Evolutionary conservation across 64 coral and sea anemone species (phyloP), one percentile per base, ranked within the genome.

Genomic region (Orbicella faveolata): DNA sequence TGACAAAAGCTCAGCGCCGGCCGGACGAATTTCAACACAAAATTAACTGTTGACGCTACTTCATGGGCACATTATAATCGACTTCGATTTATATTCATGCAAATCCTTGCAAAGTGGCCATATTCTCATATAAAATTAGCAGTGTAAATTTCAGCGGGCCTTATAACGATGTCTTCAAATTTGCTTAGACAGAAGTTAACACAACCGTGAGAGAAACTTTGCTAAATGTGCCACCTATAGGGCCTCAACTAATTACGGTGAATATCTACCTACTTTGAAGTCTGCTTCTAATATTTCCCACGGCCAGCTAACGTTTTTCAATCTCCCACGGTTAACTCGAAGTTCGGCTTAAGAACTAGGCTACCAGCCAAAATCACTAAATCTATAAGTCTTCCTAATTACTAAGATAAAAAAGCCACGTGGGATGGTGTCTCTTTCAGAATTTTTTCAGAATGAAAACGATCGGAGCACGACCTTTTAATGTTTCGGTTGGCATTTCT

Each of bases 251-350:
- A 20, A 52, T 84, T 36, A 6, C 18, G 16, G 55, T 14, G 55
- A 14, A 70, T 41, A 23, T 17, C 37, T 23, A 25, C 44, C 68
- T 26, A 66, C 48, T 52, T 72, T 20, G 23, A 52, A 52, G 82
- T 52, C 21, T 70, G 67, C 21, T 9, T 9, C 4, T 10, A 21
- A 53, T 21, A 20, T 85, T 85, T 85, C 82, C 82, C 82, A 85
- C 82, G 82, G 82, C 39, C 10, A 73, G 37, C 36, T 26, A 65
- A 65, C 35, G 11, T 19, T 63, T 61, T 23, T 72, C 36, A 53
- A 37, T 52, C 37, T 85, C 82, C 82, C 82, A 85, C 82, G 65
- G 82, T 73, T 73, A 52, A 85, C 72, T 33, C 3, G 14, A 63
- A 52, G 13, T 54, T 79, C 63, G 52, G 57, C 52, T 63, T 34